Evolutionary conservation across 37 sponge, comb jelly and placozoan species (phyloP).

Genomic region (Mnemiopsis leidyi): DNA sequence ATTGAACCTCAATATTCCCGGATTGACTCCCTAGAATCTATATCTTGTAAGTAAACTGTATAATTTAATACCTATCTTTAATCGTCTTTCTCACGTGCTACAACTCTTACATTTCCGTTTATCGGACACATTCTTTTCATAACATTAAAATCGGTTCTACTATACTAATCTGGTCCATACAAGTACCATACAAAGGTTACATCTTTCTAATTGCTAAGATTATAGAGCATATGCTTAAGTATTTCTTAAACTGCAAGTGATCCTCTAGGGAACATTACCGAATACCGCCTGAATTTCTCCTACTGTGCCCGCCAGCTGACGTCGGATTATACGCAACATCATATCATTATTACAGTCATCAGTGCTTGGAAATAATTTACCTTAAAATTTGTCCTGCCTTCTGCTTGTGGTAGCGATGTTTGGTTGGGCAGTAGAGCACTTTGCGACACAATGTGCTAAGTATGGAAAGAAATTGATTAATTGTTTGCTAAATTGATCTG

Average conservation of each 20-base stretch:
- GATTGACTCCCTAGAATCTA: background rate
- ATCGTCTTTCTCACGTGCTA: too few relatives aligned
- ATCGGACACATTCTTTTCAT: too few relatives aligned
- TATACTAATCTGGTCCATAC: too few relatives aligned
- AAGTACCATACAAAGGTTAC: too few relatives aligned
- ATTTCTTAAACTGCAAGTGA: too few relatives aligned
- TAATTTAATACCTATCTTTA: too few relatives aligned
- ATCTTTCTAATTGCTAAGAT: too few relatives aligned
- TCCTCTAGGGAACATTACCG: too few relatives aligned
- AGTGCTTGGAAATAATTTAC: background rate
- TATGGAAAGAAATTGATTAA: background rate
- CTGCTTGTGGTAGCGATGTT: background rate
- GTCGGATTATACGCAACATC: background rate
- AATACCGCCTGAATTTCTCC: background rate
- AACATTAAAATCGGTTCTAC: too few relatives aligned
- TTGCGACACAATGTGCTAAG: background rate
- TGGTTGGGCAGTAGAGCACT: background rate
- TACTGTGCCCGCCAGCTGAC: background rate
- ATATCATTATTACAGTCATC: background rate
- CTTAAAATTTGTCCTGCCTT: background rate
- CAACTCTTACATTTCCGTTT: too few relatives aligned
- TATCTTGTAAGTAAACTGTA: too few relatives aligned
- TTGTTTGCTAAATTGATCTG: background rate
- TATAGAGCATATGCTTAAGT: too few relatives aligned
- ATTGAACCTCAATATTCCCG: background rate